These are phyloP conservation scores for Podarcis raffonei DNA, from an alignment of 2,113 vertebrate species.

Conservation along the genomic window DNA sequence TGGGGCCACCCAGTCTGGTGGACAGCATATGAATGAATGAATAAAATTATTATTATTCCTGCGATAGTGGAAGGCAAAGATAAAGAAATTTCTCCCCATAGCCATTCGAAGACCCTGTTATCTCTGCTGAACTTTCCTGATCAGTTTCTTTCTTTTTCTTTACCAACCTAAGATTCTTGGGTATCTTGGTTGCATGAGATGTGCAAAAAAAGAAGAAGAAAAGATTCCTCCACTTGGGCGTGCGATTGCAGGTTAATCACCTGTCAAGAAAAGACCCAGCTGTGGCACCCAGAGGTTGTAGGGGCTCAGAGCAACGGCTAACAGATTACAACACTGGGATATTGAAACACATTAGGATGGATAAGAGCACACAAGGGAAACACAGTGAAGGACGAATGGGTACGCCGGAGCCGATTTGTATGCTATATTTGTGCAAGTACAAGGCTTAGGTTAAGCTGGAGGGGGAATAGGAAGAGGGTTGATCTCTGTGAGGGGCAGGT, in stretches of 20 bases:
- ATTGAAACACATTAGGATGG: conserved; percentile 8
- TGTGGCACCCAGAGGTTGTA: conserved; percentile 8
- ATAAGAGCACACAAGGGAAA: conserved; percentile 6
- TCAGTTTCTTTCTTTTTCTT: background rate
- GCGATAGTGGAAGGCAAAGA: background rate
- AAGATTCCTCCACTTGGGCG: background rate
- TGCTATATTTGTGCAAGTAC: background rate
- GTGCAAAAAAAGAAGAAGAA: conserved; percentile 3
- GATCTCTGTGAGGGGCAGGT: background rate
- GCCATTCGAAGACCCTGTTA: background rate
- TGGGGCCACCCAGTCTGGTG: too few relatives aligned
- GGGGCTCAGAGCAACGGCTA: conserved; percentile 14
- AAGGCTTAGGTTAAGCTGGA: background rate
- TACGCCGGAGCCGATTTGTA: background rate
- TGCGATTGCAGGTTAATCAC: conserved; percentile 28
- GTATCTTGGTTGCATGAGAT: background rate
- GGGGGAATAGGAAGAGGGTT: background rate
- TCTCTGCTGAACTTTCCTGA: background rate
- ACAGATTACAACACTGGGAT: conserved; percentile 5
- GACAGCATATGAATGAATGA: too few relatives aligned
- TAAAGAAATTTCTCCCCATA: background rate
- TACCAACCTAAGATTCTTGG: background rate
- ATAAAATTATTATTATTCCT: background rate
- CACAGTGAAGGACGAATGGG: background rate
- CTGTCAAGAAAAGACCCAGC: conserved; percentile 9